These are phyloP conservation scores for Limanda limanda DNA, from an alignment of 2,113 vertebrate species.

Conservation along the genomic window DNA sequence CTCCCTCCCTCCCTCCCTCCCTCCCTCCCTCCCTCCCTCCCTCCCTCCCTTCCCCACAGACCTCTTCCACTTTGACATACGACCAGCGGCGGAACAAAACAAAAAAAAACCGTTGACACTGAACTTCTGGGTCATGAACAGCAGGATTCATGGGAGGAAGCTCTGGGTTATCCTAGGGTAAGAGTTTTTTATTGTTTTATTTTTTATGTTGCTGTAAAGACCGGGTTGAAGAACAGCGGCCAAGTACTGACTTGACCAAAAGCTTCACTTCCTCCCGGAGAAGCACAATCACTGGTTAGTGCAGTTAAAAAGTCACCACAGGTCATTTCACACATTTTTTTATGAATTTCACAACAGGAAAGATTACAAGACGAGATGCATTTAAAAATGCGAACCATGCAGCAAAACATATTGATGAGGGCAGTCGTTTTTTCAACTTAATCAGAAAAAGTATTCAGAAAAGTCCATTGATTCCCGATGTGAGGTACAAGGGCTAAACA, in stretches of 20 bases:
- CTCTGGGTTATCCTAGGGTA: conserved; percentile 20
- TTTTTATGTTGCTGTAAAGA: neutral
- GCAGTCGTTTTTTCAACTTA: neutral
- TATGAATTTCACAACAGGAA: neutral
- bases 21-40: neutral
- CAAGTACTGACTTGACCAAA: conserved; percentile 28
- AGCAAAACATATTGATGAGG: conserved; percentile 13
- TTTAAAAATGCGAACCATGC: neutral
- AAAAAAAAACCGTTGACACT: conserved; percentile 2
- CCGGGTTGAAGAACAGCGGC: conserved; percentile 14
- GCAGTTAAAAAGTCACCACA: conserved; percentile 4
- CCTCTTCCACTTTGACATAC: conserved; percentile 6
- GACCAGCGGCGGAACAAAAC: conserved; percentile 25
- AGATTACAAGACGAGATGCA: neutral
- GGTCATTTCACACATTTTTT: neutral
- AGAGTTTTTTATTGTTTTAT: conserved; percentile 27
- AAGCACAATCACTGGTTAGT: conserved; percentile 10
- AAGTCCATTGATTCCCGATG: conserved; percentile 22
- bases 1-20: neutral
- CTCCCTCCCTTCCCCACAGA: neutral
- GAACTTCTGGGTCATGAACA: conserved; percentile 45
- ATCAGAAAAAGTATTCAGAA: neutral
- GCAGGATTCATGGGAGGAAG: conserved; percentile 34
- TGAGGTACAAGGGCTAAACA: conserved; percentile 12
- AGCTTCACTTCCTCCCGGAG: conserved; percentile 28